phyloP scores from a whole-genome alignment of 2,888 invertebrate genomes.

The Drosophila bunnanda region DNA sequence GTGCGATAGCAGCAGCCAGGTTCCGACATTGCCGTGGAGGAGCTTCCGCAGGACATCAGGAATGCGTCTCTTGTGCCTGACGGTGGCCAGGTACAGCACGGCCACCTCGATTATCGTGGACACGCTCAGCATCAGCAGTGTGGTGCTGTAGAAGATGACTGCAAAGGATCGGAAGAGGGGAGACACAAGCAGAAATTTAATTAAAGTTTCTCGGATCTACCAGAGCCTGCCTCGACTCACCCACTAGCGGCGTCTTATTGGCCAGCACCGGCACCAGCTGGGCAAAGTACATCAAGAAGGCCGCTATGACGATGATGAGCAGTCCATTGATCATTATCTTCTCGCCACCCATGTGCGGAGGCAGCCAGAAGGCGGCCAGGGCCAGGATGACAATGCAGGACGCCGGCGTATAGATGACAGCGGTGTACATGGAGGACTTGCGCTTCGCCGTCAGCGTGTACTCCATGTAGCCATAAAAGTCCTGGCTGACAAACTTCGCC shows the following conservation, averaged over 20 bases:
- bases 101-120: conserved; percentile 86
- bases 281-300: conserved; percentile 88
- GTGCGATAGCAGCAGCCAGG: conserved; percentile 77
- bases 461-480: conserved; percentile 76
- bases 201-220: background rate
- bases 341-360: conserved; percentile 88
- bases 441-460: conserved; percentile 84
- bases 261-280: conserved; percentile 86
- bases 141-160: conserved; percentile 87
- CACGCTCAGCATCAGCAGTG: conserved; percentile 85
- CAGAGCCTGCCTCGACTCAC: conserved; percentile 69
- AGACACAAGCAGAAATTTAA: background rate
- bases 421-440: conserved; percentile 87
- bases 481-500: conserved; percentile 71
- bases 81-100: conserved; percentile 86
- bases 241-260: conserved; percentile 85
- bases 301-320: conserved; percentile 87
- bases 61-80: conserved; percentile 84
- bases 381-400: conserved; percentile 87
- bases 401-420: conserved; percentile 88
- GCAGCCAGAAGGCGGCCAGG: conserved; percentile 88
- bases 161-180: conserved; percentile 40
- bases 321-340: conserved; percentile 87
- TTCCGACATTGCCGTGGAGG: conserved; percentile 79
- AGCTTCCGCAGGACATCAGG: conserved; percentile 83